Evolutionary conservation across 1,140 invertebrate species (phyloP).

Genomic region (Campoletis sonorensis): DNA sequence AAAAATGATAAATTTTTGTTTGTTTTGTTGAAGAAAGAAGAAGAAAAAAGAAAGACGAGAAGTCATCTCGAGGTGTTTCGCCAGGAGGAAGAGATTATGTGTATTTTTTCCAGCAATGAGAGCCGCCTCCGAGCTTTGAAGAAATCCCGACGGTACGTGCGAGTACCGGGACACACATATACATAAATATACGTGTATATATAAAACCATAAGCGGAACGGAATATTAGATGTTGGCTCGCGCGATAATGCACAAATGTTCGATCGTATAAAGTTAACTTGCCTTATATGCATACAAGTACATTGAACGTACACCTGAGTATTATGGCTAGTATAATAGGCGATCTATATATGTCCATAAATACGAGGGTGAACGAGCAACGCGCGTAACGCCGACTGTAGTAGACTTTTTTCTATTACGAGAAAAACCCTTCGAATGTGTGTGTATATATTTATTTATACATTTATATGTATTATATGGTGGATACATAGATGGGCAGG

Average conservation of each 20-base stretch:
- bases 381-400: neutral
- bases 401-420: neutral
- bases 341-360: neutral
- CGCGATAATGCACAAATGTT: conserved; percentile 9
- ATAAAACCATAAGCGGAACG: neutral
- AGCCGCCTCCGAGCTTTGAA: neutral
- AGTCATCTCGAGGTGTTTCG: no score
- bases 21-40: neutral
- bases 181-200: neutral
- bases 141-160: neutral
- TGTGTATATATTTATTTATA: no score
- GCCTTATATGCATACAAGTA: conserved; percentile 8
- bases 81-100: no score
- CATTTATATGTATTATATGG: neutral
- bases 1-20: neutral
- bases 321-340: neutral
- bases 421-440: no score
- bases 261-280: neutral
- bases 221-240: neutral
- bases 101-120: no score
- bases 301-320: neutral
- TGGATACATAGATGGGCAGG: neutral
- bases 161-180: neutral
- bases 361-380: neutral
- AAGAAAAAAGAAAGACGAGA: no score